Base-by-base conservation (phyloP, 2,113 vertebrate genomes). In the Grammomys dolichurus region DNA sequence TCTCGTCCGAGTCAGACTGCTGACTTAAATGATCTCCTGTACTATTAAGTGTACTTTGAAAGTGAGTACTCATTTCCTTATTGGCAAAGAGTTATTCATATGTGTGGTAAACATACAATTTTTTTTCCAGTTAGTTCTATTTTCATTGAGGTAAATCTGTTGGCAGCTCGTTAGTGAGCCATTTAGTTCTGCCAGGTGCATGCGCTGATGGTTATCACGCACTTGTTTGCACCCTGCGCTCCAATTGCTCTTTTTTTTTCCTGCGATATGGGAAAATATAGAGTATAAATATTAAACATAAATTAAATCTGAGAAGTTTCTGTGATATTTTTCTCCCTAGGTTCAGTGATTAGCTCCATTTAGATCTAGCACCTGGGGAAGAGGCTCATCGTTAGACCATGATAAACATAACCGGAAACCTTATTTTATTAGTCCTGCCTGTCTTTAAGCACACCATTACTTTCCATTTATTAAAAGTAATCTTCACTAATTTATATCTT, bases 241-340 rank as follows among this genome's bases (percentile, higher is more conserved):
- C 75, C 40, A 91, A 90, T 97, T 92, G 90, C 73, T 31, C 24
- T 91, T 92, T 87, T 94, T 94, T 58, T 40, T 11, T 1, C 20
- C 94, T 67, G 58, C 51, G 51, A 95, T 95, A 72, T 92, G 60
- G 31, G 82, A 3, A 97, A 93, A 90, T 76, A 76, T 92, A 70
- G 22, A 76, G 19, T 85, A 14, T 31, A 73, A 70, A 11, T 88
- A 96, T 90, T 93, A 92, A 94, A 48, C 56, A n/a, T 82, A 91
- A 91, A 94, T 92, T 94, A 87, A 94, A 76, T 76, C 36, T 67
- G 46, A 95, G 67, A 2, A 81, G 82, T 95, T 90, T 96, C n/a
- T 80, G 9, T 60, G 86, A 72, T 76, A 87, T 94, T 70, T 48
- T 96, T n/a, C 89, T 84, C 69, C 16, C 46, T 56, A 60, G 28